Evolutionary conservation across 1,140 invertebrate species (phyloP), one percentile per base, ranked within the genome.

Genomic region (Steinernema khuongi): DNA sequence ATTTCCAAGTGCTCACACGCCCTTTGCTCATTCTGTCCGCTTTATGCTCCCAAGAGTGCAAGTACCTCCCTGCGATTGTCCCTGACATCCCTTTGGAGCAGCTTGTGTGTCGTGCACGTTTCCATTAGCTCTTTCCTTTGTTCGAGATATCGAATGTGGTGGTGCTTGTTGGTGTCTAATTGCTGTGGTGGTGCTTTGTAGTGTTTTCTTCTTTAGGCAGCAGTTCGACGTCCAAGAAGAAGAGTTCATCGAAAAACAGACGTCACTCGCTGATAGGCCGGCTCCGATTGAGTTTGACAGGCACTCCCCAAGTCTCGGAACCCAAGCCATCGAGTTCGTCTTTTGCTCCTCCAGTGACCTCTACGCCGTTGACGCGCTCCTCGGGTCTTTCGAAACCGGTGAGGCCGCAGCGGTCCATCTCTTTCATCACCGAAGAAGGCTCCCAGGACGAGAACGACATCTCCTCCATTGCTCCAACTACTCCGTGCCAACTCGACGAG

Each of bases 381-480:
- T 41, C 36, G 7, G n/a, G 36, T n/a, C 7, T 41, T 41, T 41
- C 36, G 36, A 11, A 41, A 41, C n/a, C 7, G n/a, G n/a, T 11
- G n/a, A 41, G 36, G n/a, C 36, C 77, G 32, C 26, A 7, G 60
- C 36, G 2, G 7, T 11, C 71, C 85, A 83, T 22, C 75, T 87
- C 33, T 36, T 76, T 76, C 14, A 71, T 60, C 43, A 81, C 73
- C 44, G 78, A 82, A 73, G 78, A 79, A 32, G 79, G 68, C 72
- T n/a, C 41, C 29, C 17, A 19, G 22, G 67, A 31, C n/a, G 26
- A 72, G 60, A 66, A 36, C 44, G 68, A 41, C 44, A 41, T 41
- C n/a, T n/a, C n/a, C n/a, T n/a, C n/a, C n/a, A n/a, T n/a, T n/a
- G n/a, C n/a, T n/a, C n/a, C n/a, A 43, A 43, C 32, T 32, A 71